phyloP scores from a whole-genome alignment of 2,113 vertebrate genomes.

The Ornithorhynchus anatinus region DNA sequence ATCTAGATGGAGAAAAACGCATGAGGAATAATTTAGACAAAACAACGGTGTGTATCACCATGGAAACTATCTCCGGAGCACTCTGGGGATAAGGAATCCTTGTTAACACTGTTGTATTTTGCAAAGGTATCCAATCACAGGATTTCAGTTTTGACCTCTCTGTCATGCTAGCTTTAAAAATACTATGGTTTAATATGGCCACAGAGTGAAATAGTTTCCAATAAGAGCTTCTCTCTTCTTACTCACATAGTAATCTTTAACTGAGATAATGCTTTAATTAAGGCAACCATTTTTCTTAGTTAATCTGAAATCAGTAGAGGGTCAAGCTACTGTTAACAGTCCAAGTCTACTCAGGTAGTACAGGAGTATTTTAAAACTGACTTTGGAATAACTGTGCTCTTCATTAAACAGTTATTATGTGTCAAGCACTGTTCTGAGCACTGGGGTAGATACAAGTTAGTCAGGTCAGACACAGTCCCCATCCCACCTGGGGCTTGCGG shows the following conservation, averaged over 20 bases:
- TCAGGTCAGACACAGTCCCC: no score
- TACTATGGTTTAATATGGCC: neutral
- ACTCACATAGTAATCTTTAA: conserved; percentile 12
- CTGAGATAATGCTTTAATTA: conserved; percentile 37
- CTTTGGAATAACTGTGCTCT: no score
- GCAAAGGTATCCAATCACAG: conserved; percentile 12
- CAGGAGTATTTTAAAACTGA: conserved; percentile 27
- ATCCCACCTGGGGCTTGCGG: no score
- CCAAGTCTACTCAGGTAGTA: conserved; percentile 14
- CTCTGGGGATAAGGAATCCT: conserved; percentile 9
- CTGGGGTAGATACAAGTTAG: no score
- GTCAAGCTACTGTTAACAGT: conserved; percentile 36
- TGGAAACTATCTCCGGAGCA: conserved; percentile 47
- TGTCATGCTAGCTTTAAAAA: neutral
- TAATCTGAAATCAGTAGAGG: conserved; percentile 50
- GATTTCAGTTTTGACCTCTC: neutral
- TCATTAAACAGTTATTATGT: no score
- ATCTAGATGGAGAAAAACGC: conserved; percentile 14
- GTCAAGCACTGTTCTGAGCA: no score
- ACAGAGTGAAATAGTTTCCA: neutral
- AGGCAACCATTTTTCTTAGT: neutral
- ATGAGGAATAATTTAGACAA: conserved; percentile 29
- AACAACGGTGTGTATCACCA: conserved; percentile 25
- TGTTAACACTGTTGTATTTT: conserved; percentile 10
- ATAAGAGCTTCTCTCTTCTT: neutral